Conservation (phyloP, 2,797 vertebrate genomes). For the Buphagus erythrorhynchus region DNA sequence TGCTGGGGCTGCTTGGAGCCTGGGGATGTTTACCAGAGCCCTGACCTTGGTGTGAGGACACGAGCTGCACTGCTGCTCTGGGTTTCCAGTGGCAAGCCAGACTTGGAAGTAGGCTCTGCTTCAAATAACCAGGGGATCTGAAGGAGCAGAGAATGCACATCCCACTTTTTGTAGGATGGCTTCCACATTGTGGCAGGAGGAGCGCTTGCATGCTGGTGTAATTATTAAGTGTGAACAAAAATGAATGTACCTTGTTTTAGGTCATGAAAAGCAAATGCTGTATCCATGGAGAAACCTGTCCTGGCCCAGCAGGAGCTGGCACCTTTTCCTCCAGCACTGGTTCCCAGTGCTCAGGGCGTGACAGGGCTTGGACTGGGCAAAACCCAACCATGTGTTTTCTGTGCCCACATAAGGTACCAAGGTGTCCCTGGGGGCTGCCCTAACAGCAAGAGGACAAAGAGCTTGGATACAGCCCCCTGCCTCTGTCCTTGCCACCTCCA, state of each 20-base stretch:
- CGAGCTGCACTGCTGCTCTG: not conserved
- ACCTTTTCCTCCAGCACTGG: not conserved
- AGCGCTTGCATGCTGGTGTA: not conserved
- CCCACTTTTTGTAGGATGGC: not conserved
- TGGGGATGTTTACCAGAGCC: not conserved
- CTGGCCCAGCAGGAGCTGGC: not conserved
- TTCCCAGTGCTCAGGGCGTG: not conserved
- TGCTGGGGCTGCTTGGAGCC: not conserved
- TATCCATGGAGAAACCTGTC: not conserved
- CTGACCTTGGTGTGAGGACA: not conserved
- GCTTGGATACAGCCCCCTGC: not conserved
- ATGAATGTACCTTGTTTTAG: not conserved
- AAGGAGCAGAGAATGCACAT: not conserved
- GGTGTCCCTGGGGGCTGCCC: not conserved
- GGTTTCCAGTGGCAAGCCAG: not conserved
- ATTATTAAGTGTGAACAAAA: not conserved
- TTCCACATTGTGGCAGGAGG: not conserved
- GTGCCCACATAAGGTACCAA: not conserved
- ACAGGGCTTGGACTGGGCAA: not conserved
- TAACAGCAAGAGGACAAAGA: not conserved
- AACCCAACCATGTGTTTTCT: not conserved
- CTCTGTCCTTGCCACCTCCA: not conserved
- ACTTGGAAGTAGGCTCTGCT: not conserved
- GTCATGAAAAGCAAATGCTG: not conserved
- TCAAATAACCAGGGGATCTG: not conserved